Evolutionary conservation across 2,113 vertebrate species (phyloP).

Genomic region (Onychorhynchus coronatus): DNA sequence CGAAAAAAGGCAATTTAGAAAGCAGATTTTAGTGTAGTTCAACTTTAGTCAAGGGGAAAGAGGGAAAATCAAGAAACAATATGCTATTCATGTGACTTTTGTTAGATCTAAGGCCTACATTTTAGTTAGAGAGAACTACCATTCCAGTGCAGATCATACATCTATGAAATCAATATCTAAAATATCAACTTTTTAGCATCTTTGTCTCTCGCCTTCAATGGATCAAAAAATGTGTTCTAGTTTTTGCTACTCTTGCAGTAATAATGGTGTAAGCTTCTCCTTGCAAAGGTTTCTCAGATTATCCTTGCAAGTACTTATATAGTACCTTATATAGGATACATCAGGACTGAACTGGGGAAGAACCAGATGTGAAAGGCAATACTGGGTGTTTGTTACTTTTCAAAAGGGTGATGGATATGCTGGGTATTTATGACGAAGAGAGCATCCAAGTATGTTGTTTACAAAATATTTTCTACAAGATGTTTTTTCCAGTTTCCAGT

Average conservation of each 20-base stretch:
- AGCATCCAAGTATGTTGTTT: background rate
- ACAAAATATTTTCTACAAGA: background rate
- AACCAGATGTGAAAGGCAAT: background rate
- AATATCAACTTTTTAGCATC: background rate
- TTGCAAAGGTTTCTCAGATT: background rate
- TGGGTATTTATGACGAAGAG: background rate
- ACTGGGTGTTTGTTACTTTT: background rate
- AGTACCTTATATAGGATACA: background rate
- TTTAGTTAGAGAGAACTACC: background rate
- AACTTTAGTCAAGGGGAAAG: background rate
- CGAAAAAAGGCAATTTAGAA: background rate
- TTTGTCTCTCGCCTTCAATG: background rate
- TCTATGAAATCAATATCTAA: background rate
- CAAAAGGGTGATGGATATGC: background rate
- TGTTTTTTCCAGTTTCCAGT: background rate
- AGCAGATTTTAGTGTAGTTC: background rate
- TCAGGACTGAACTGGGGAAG: background rate
- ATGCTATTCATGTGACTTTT: background rate
- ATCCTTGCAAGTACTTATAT: background rate
- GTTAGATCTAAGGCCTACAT: background rate
- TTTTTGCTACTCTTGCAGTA: background rate
- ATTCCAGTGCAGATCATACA: background rate
- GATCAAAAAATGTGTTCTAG: background rate
- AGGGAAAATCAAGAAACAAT: background rate
- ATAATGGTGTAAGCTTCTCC: background rate